Conservation (phyloP, 2,113 vertebrate species). For the Xiphophorus maculatus region DNA sequence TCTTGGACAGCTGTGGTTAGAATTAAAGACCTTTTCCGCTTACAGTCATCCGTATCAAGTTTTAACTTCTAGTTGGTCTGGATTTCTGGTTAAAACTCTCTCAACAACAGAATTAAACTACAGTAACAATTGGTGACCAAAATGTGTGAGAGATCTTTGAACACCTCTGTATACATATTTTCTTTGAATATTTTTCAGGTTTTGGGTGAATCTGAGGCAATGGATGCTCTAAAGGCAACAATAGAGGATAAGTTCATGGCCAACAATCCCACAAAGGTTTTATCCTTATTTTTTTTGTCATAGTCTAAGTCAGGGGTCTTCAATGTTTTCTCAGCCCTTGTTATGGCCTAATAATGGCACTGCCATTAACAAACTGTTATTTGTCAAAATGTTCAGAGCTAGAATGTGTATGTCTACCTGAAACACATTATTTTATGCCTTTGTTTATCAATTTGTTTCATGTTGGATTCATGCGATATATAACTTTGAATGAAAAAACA, state of each 20-base stretch:
- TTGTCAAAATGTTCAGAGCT: no score
- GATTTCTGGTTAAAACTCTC: not conserved
- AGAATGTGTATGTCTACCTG: no score
- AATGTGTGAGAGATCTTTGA: not conserved
- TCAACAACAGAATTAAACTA: no score
- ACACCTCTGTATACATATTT: not conserved
- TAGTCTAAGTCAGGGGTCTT: not conserved
- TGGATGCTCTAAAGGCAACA: slow-evolving; percentile 91
- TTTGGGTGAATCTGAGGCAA: slow-evolving; percentile 89
- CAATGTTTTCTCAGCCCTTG: no score
- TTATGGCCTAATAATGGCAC: no score
- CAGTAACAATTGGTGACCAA: no score
- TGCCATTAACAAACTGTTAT: no score
- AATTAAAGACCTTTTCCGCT: not conserved
- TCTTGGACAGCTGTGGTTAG: no score
- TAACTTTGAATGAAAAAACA: no score
- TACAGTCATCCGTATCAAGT: not conserved
- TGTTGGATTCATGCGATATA: no score
- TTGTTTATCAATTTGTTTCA: no score
- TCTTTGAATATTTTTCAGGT: slow-evolving; percentile 43
- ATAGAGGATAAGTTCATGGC: slow-evolving; percentile 99
- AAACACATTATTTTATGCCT: no score
- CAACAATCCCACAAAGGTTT: slow-evolving; percentile 90
- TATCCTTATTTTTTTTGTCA: not conserved
- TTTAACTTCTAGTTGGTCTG: not conserved